These are phyloP conservation scores for Drosophila recens DNA, from an alignment of 2,888 invertebrate species.

Conservation along the genomic window DNA sequence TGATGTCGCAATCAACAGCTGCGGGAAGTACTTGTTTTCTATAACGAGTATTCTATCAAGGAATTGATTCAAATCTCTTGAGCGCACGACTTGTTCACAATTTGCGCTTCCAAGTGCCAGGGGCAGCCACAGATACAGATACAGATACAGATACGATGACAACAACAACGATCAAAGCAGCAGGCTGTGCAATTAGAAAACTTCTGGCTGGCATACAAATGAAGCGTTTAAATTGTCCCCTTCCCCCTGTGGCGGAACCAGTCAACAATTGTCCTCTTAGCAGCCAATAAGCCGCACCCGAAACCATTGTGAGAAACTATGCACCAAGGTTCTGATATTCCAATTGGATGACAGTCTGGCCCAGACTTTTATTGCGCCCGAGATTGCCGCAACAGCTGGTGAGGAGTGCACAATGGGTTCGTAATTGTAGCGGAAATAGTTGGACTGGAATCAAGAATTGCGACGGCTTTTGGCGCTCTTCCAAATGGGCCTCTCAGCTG, in stretches of 20 bases:
- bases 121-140: constrained; percentile 13
- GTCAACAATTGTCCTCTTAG: constrained; percentile 57
- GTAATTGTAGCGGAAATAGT: constrained; percentile 58
- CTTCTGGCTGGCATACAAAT: constrained; percentile 59
- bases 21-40: neutral
- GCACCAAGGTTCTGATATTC: constrained; percentile 22
- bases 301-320: constrained; percentile 43
- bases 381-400: constrained; percentile 49
- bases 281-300: constrained; percentile 57
- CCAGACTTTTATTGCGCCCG: constrained; percentile 47
- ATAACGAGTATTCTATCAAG: neutral
- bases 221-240: constrained; percentile 49
- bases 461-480: constrained; percentile 40
- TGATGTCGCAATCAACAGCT: neutral
- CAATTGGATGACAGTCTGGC: constrained; percentile 23
- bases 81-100: constrained; percentile 23
- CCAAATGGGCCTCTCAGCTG: constrained; percentile 48
- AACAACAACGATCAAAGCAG: constrained; percentile 27
- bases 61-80: constrained; percentile 33
- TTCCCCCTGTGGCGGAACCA: neutral
- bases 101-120: constrained; percentile 12
- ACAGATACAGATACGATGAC: neutral
- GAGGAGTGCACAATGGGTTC: constrained; percentile 39
- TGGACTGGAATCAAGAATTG: constrained; percentile 34
- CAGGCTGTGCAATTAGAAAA: constrained; percentile 50